These are phyloP conservation scores for Alligator sinensis DNA, from an alignment of 2,113 vertebrate species.

Conservation along the genomic window DNA sequence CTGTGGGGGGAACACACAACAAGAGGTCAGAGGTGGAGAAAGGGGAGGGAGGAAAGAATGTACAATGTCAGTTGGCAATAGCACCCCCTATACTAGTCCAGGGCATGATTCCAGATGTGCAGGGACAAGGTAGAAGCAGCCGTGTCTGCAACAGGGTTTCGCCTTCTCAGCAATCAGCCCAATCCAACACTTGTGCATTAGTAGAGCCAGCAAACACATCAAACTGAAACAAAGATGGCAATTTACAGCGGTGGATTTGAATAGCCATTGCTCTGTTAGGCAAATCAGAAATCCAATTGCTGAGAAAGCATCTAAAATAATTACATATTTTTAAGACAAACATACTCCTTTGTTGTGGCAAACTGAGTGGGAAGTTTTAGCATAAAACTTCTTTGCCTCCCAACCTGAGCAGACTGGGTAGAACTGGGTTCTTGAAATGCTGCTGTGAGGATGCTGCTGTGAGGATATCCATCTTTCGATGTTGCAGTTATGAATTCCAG, in stretches of 20 bases:
- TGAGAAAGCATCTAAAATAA: accelerated
- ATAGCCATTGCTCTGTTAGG: accelerated
- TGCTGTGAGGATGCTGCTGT: accelerated
- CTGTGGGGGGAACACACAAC: conserved; percentile 84
- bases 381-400: neutral
- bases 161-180: neutral
- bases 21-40: conserved; percentile 75
- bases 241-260: neutral
- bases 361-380: neutral
- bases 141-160: accelerated
- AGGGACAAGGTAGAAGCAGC: neutral
- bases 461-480: accelerated
- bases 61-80: accelerated
- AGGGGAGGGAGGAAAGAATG: accelerated
- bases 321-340: neutral
- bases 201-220: accelerated
- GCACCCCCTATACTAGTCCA: neutral
- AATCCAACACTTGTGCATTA: neutral
- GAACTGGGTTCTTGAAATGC: accelerated
- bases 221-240: neutral
- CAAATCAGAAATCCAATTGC: accelerated
- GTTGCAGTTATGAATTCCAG: accelerated
- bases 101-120: neutral
- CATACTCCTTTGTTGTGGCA: neutral
- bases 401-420: neutral